Conservation (phyloP, 2,888 invertebrate species). For the Drosophila anomalata region DNA sequence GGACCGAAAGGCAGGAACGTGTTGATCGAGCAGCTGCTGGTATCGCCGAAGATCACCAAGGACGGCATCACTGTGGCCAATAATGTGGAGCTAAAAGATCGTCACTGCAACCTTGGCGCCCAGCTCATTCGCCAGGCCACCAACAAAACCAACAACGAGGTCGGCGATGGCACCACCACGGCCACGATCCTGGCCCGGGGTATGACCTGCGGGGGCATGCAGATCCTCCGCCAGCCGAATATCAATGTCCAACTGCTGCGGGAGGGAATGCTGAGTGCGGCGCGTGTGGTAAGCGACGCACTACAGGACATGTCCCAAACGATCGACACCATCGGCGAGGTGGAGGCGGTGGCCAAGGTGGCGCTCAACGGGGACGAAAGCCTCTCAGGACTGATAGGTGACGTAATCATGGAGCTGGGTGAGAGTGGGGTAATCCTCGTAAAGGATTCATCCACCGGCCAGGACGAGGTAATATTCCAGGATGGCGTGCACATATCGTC, state of each 20-base stretch:
- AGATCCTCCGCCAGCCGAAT: conserved; percentile 96
- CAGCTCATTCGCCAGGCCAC: conserved; percentile 99
- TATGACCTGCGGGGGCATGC: conserved; percentile 99
- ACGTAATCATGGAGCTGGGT: conserved; percentile 98
- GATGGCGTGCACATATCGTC: conserved; percentile 99
- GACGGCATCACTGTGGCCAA: conserved; percentile 99
- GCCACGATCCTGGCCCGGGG: conserved; percentile 98
- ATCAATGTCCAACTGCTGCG: conserved; percentile 96
- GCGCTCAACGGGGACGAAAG: conserved; percentile 97
- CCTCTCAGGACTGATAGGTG: conserved; percentile 96
- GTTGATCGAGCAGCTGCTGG: conserved; percentile 99
- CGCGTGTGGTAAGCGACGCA: conserved; percentile 94
- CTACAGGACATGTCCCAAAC: conserved; percentile 95
- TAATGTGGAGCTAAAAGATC: conserved; percentile 98
- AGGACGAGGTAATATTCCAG: conserved; percentile 96
- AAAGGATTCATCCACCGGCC: conserved; percentile 98
- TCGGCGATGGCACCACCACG: conserved; percentile 99
- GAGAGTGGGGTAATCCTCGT: conserved; percentile 99
- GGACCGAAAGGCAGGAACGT: conserved; percentile 99
- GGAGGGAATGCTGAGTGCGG: conserved; percentile 96
- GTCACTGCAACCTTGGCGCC: conserved; percentile 99
- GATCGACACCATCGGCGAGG: conserved; percentile 98
- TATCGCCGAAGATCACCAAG: conserved; percentile 99
- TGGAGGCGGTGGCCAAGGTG: conserved; percentile 99
- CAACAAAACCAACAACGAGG: conserved; percentile 99